phyloP scores from a whole-genome alignment of 2,113 vertebrate genomes.

The Forbesichthys agassizii region DNA sequence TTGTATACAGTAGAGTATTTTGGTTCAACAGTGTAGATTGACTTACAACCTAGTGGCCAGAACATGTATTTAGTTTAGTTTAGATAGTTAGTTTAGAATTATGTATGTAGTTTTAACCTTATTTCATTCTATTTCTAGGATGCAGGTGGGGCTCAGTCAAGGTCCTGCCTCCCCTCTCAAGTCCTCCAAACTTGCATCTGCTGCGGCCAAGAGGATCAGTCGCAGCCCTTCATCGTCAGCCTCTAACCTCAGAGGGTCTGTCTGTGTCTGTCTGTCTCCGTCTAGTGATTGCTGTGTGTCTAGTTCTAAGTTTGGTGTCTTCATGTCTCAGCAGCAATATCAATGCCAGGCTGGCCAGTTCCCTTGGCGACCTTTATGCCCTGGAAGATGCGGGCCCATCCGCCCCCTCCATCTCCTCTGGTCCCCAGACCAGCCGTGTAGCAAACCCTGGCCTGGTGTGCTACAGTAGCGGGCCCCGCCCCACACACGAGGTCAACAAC shows the following conservation, averaged over 20 bases:
- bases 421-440: conserved; percentile 58
- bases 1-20: no score
- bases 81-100: no score
- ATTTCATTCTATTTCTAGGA: conserved; percentile 58
- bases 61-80: not conserved
- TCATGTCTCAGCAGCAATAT: conserved; percentile 77
- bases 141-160: conserved; percentile 73
- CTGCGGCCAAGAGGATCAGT: conserved; percentile 82
- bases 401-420: conserved; percentile 56
- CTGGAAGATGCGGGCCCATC: conserved; percentile 73
- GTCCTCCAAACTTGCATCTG: conserved; percentile 79
- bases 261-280: no score
- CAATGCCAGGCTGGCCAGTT: conserved; percentile 90
- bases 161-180: conserved; percentile 79
- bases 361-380: conserved; percentile 88
- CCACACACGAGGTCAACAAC: conserved; percentile 88
- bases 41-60: no score
- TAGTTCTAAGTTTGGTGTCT: not conserved
- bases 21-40: no score
- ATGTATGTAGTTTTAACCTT: not conserved
- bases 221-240: conserved; percentile 71
- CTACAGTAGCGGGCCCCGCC: conserved; percentile 71
- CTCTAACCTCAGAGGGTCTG: conserved; percentile 83
- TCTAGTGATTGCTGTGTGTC: not conserved
- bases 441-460: conserved; percentile 59